These are phyloP conservation scores for Anodontia alba DNA, from an alignment of 2,888 invertebrate genomes.

Conservation along the genomic window DNA sequence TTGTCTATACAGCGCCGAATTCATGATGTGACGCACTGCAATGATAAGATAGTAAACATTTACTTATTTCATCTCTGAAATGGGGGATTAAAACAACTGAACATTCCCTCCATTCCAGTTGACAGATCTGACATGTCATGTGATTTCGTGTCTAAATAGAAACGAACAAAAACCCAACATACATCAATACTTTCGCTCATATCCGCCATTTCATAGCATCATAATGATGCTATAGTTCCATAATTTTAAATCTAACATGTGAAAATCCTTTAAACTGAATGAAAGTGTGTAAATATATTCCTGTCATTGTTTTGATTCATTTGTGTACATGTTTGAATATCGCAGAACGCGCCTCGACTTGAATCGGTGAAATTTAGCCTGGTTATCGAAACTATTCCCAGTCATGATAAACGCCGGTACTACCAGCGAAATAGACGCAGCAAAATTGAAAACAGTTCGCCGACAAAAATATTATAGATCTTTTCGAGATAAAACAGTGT, in stretches of 20 bases:
- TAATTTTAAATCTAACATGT: constrained; percentile 42
- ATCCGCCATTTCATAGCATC: constrained; percentile 50
- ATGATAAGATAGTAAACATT: too few relatives aligned
- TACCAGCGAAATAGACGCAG: too few relatives aligned
- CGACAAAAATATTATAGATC: too few relatives aligned
- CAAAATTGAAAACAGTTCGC: too few relatives aligned
- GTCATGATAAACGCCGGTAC: not conserved
- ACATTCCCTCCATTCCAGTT: not conserved
- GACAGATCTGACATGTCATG: constrained; percentile 25
- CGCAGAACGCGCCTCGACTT: constrained; percentile 72
- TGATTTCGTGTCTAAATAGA: constrained; percentile 44
- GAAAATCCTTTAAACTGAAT: constrained; percentile 49
- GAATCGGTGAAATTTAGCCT: constrained; percentile 48
- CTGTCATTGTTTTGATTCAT: constrained; percentile 52
- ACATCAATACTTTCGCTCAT: constrained; percentile 72
- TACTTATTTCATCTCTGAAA: too few relatives aligned
- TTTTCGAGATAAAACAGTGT: too few relatives aligned
- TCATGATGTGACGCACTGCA: too few relatives aligned
- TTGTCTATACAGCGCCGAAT: too few relatives aligned
- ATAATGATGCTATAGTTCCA: constrained; percentile 20
- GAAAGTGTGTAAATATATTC: constrained; percentile 34
- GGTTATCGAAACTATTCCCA: not conserved
- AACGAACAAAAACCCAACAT: constrained; percentile 51
- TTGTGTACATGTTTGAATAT: constrained; percentile 61
- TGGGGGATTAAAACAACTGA: too few relatives aligned